A percentile compares a stretch with the other conserved stretches of the same genome.
These are phyloP conservation scores for Festucalex cinctus DNA, from an alignment of 2,113 vertebrate species.

Conservation along the genomic window DNA sequence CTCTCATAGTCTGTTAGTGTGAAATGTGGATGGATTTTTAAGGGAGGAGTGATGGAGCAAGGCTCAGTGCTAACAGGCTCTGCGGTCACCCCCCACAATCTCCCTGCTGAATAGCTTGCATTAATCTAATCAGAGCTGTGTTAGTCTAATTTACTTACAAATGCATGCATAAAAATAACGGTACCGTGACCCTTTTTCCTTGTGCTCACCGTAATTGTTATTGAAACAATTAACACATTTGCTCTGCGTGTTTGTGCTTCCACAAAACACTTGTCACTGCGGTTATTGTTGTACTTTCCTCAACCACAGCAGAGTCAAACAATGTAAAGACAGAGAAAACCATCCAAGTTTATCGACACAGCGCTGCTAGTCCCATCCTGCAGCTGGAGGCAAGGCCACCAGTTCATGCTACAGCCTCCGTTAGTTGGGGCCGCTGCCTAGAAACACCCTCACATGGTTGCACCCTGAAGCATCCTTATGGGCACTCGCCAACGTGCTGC, in stretches of 20 bases:
- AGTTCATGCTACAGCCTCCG: conserved; percentile 36
- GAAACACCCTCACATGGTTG: conserved; percentile 45
- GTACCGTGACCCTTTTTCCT: conserved; percentile 15
- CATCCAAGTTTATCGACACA: conserved; percentile 39
- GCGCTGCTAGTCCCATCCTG: conserved; percentile 59
- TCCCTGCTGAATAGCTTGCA: conserved; percentile 40
- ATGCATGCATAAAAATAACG: conserved; percentile 38
- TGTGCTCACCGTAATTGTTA: conserved; percentile 19
- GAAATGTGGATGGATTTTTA: conserved; percentile 55
- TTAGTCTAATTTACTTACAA: conserved; percentile 43
- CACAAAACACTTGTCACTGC: conserved; percentile 5
- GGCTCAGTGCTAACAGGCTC: conserved; percentile 53
- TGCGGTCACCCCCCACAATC: conserved; percentile 62
- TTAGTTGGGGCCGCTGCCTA: conserved; percentile 55
- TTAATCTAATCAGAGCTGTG: conserved; percentile 43
- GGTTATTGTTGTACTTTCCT: conserved; percentile 9
- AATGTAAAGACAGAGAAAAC: not conserved
- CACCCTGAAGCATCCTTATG: conserved; percentile 43
- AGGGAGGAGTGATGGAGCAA: conserved; percentile 62
- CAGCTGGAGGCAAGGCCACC: conserved; percentile 65
- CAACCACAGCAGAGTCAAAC: not conserved
- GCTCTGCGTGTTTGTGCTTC: conserved; percentile 2
- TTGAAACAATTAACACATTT: conserved; percentile 14
- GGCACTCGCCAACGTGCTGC: conserved; percentile 33
- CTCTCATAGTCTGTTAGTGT: conserved; percentile 45